A percentile compares a stretch with the other conserved stretches of the same genome.
phyloP scores from a whole-genome alignment of 1,140 invertebrate genomes.

The Amyelois transitella region DNA sequence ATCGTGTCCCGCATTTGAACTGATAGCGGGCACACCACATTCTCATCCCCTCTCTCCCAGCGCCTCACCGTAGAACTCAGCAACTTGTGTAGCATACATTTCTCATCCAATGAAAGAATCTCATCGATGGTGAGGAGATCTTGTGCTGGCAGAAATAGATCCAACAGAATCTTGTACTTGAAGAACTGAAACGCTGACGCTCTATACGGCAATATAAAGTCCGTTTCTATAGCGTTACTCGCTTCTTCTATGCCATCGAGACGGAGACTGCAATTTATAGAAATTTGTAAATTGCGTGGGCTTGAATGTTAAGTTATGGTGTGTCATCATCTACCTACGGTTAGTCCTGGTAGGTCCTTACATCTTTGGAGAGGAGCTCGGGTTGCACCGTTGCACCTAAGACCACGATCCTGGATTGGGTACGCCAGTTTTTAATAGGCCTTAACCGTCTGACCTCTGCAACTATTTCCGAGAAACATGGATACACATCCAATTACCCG shows the following conservation, averaged over 20 bases:
- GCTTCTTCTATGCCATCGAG: slow-evolving; percentile 78
- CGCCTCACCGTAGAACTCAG: slow-evolving; percentile 76
- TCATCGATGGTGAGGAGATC: slow-evolving; percentile 61
- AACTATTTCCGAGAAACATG: too few species aligned
- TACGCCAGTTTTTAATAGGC: too few species aligned
- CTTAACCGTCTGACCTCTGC: too few species aligned
- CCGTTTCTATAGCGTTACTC: slow-evolving; percentile 53
- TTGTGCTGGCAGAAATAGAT: slow-evolving; percentile 75
- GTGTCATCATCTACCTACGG: too few species aligned
- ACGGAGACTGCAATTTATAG: slow-evolving; percentile 76
- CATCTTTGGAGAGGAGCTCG: too few species aligned
- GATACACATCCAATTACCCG: too few species aligned
- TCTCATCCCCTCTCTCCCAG: slow-evolving; percentile 73
- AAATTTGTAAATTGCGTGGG: too few species aligned
- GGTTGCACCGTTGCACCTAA: too few species aligned
- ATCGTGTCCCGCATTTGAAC: slow-evolving; percentile 36
- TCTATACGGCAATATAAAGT: slow-evolving; percentile 75
- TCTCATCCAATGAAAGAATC: slow-evolving; percentile 65
- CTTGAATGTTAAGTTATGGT: too few species aligned
- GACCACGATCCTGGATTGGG: too few species aligned
- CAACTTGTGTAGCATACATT: slow-evolving; percentile 76
- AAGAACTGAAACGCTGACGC: slow-evolving; percentile 76
- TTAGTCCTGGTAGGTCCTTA: too few species aligned
- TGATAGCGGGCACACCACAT: slow-evolving; percentile 63
- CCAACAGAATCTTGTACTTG: slow-evolving; percentile 76